Conservation (phyloP, 1,140 invertebrate species). For the Panagrolaimus sp. region DNA sequence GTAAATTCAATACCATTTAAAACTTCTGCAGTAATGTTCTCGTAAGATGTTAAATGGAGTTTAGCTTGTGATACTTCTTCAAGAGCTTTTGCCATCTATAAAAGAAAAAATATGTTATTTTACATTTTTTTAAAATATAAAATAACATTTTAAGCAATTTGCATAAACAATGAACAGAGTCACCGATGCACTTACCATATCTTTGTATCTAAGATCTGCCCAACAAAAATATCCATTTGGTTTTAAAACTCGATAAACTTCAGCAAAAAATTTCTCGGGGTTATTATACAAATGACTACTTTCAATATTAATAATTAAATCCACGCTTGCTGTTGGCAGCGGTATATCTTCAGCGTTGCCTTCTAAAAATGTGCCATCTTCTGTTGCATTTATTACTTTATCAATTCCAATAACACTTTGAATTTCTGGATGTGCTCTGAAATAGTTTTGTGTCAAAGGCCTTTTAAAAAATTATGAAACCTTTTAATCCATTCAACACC, state of each 20-base stretch:
- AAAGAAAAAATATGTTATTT: no score
- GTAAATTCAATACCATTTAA: slow-evolving; percentile 28
- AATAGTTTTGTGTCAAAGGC: neutral
- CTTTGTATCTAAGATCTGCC: slow-evolving; percentile 31
- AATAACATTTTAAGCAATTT: neutral
- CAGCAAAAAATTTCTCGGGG: slow-evolving; percentile 24
- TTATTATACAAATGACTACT: slow-evolving; percentile 40
- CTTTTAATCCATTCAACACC: slow-evolving; percentile 35
- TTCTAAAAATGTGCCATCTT: neutral
- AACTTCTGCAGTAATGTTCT: slow-evolving; percentile 26
- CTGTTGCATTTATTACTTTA: slow-evolving; percentile 5
- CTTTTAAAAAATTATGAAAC: slow-evolving; percentile 19
- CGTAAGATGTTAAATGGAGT: slow-evolving; percentile 19
- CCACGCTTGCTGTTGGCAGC: slow-evolving; percentile 25
- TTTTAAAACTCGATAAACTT: slow-evolving; percentile 32
- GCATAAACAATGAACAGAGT: neutral
- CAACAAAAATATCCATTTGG: slow-evolving; percentile 35
- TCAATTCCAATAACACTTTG: slow-evolving; percentile 25
- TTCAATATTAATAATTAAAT: slow-evolving; percentile 37
- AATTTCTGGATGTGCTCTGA: slow-evolving; percentile 36
- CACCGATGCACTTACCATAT: slow-evolving; percentile 31
- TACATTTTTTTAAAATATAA: slow-evolving; percentile 14
- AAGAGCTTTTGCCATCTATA: slow-evolving; percentile 14
- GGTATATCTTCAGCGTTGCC: slow-evolving; percentile 32
- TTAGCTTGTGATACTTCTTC: slow-evolving; percentile 24